phyloP scores from a whole-genome alignment of 1,140 invertebrate genomes.

The Drosophila virilis region DNA sequence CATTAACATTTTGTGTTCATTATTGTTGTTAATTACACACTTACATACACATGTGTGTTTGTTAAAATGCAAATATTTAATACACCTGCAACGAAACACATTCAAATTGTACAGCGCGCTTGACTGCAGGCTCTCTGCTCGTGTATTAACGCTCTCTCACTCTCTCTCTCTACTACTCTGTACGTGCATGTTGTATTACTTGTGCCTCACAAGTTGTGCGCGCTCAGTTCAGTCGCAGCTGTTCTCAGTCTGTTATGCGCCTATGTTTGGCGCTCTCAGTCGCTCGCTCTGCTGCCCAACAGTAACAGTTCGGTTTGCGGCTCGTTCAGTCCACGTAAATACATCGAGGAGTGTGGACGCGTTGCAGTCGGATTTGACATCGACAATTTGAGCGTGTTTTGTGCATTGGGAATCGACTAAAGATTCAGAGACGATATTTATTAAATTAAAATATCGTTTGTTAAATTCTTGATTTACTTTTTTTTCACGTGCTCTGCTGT shows the following conservation, averaged over 20 bases:
- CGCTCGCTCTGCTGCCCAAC: conserved; percentile 1
- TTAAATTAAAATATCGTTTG: conserved; percentile 3
- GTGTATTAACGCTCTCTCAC: not conserved
- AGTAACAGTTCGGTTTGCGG: conserved; percentile 6
- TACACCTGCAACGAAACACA: conserved; percentile 15
- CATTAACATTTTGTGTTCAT: not conserved
- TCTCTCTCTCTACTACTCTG: conserved; percentile 1
- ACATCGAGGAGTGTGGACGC: conserved; percentile 34
- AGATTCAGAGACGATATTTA: not conserved
- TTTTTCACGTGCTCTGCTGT: conserved; percentile 35
- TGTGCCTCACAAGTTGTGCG: no score
- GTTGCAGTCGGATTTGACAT: conserved; percentile 12
- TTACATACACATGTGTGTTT: not conserved
- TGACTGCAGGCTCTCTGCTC: not conserved
- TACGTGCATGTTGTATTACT: not conserved
- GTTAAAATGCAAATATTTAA: conserved; percentile 8
- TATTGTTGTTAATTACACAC: not conserved
- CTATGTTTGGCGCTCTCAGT: not conserved
- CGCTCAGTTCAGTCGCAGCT: conserved; percentile 9
- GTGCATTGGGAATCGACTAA: conserved; percentile 5
- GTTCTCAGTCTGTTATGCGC: not conserved
- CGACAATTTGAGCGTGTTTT: conserved; percentile 2
- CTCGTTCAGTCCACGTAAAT: conserved; percentile 39
- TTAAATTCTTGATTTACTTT: conserved; percentile 9
- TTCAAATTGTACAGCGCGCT: conserved; percentile 4